phyloP scores from a whole-genome alignment of 2,113 vertebrate genomes.

The Rhinoptilus africanus region DNA sequence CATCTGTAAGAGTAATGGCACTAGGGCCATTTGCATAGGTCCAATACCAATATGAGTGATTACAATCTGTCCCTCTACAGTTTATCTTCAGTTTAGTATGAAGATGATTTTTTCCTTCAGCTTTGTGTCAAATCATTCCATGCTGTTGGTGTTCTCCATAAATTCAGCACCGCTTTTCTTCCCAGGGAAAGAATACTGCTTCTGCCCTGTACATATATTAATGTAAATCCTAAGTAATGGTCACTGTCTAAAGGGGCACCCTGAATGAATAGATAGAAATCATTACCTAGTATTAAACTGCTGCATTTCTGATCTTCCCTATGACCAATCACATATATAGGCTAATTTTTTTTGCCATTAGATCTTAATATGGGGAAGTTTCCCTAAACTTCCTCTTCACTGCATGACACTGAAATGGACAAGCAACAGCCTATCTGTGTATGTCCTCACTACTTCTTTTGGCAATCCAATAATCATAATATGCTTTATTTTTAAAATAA shows the following conservation, averaged over 20 bases:
- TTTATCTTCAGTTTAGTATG: background rate
- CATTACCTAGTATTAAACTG: background rate
- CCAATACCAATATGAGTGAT: background rate
- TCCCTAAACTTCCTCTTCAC: background rate
- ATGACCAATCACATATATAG: accelerated
- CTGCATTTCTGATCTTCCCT: background rate
- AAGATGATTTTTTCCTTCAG: background rate
- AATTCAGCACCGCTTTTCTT: background rate
- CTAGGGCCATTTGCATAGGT: background rate
- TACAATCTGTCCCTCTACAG: background rate
- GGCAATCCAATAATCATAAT: background rate
- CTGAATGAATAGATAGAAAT: background rate
- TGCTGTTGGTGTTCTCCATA: background rate
- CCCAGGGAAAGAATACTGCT: background rate
- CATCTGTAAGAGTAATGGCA: background rate
- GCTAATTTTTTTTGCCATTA: background rate
- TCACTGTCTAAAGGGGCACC: background rate
- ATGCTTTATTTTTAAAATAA: background rate
- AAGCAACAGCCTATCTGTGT: background rate
- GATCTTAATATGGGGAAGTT: background rate
- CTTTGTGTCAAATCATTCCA: background rate
- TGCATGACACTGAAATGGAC: background rate
- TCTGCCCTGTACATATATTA: background rate
- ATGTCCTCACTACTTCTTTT: background rate
- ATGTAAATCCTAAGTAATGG: background rate